Percentiles rank a stretch among this genome's conserved stretches.
These are phyloP conservation scores for Chelon auratus DNA, from an alignment of 2,797 vertebrate species.

Conservation along the genomic window DNA sequence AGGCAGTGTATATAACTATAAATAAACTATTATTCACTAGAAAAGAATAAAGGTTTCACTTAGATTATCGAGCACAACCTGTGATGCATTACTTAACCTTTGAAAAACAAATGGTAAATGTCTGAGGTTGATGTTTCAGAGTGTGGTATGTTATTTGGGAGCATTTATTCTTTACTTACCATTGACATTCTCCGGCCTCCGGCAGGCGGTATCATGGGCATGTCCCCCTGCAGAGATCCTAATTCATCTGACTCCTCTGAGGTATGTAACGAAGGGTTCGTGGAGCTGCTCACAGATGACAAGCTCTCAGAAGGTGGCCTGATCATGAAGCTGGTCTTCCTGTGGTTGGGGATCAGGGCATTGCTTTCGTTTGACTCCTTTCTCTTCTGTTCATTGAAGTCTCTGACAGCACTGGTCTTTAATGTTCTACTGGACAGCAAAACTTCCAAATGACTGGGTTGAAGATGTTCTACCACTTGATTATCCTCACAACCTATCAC, in stretches of 20 bases:
- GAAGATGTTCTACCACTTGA: constrained; percentile 62
- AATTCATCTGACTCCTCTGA: constrained; percentile 86
- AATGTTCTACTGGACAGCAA: constrained; percentile 55
- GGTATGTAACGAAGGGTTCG: constrained; percentile 81
- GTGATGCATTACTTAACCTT: not conserved
- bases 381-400: constrained; percentile 73
- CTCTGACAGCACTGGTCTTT: constrained; percentile 70
- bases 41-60: not conserved
- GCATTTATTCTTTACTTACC: constrained; percentile 84
- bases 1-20: no score
- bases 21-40: no score
- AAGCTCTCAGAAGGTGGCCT: constrained; percentile 86
- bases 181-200: constrained; percentile 89
- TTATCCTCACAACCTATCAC: constrained; percentile 48
- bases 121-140: not conserved
- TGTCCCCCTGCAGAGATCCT: constrained; percentile 80
- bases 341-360: constrained; percentile 72
- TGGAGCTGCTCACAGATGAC: constrained; percentile 83
- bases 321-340: constrained; percentile 89
- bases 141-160: not conserved
- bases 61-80: not conserved
- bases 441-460: constrained; percentile 64
- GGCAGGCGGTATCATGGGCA: constrained; percentile 81
- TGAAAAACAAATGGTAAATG: not conserved
- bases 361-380: constrained; percentile 84